Evolutionary conservation across 2,113 vertebrate species (phyloP).

Genomic region (Panthera uncia): DNA sequence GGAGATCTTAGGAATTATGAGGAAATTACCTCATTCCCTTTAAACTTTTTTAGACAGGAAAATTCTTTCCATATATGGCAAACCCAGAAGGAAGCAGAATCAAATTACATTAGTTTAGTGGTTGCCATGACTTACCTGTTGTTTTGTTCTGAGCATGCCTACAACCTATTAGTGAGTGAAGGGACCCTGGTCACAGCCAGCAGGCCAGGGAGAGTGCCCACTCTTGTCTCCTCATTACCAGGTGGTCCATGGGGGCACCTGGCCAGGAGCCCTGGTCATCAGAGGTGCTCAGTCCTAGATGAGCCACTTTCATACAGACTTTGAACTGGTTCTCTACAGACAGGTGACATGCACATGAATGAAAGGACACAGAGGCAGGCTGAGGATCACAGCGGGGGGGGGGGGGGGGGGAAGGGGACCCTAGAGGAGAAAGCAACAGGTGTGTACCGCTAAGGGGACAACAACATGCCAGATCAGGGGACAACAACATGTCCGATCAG

Average conservation of each 20-base stretch:
- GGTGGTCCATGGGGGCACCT: too few species aligned
- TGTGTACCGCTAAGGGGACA: rapidly evolving
- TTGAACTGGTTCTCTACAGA: neutral
- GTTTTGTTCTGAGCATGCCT: neutral
- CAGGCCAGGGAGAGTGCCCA: too few species aligned
- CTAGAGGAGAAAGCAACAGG: neutral
- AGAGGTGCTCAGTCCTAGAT: neutral
- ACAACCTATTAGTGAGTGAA: neutral
- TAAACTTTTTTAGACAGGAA: slow-evolving; percentile 40
- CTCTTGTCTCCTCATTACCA: neutral
- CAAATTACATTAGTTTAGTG: neutral
- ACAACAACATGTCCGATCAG: rapidly evolving
- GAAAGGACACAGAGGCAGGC: neutral
- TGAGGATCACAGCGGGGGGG: rapidly evolving
- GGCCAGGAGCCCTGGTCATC: neutral
- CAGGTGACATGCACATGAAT: neutral
- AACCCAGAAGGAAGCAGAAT: neutral
- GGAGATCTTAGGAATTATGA: slow-evolving; percentile 44
- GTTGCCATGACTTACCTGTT: neutral
- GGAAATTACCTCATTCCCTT: slow-evolving; percentile 61
- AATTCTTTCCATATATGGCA: slow-evolving; percentile 33
- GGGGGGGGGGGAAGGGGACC: too few species aligned
- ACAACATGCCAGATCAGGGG: rapidly evolving
- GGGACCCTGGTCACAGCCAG: rapidly evolving
- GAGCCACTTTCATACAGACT: neutral